Conservation (phyloP, 2,888 invertebrate genomes). For the Tiliacea citrago region DNA sequence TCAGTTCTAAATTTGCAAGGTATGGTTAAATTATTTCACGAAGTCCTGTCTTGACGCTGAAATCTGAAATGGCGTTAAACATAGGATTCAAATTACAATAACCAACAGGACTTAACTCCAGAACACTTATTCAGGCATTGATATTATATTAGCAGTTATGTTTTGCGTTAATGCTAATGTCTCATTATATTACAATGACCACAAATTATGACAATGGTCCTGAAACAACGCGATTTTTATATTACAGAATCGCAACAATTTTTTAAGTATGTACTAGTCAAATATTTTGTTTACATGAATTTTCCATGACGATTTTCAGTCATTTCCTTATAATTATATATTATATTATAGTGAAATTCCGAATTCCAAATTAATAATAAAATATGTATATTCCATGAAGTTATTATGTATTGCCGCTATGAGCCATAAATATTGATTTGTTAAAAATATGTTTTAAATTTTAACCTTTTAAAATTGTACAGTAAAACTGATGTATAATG, state of each 20-base stretch:
- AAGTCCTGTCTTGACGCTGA: too few species aligned
- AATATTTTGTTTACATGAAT: constrained; percentile 25
- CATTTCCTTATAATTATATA: constrained; percentile 40
- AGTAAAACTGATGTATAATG: constrained; percentile 48
- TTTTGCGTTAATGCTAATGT: constrained; percentile 37
- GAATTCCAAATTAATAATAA: constrained; percentile 47
- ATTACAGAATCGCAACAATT: constrained; percentile 40
- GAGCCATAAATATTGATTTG: constrained; percentile 31
- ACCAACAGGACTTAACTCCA: too few species aligned
- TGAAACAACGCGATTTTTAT: constrained; percentile 24
- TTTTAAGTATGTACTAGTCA: constrained; percentile 38
- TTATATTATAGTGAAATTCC: constrained; percentile 29
- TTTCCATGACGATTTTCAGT: constrained; percentile 49
- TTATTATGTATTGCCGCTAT: constrained; percentile 38
- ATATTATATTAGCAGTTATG: constrained; percentile 34
- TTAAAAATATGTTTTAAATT: constrained; percentile 14
- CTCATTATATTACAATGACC: constrained; percentile 31
- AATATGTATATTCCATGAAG: constrained; percentile 50
- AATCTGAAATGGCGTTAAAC: too few species aligned
- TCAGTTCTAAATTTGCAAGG: neutral
- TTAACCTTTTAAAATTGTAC: constrained; percentile 23
- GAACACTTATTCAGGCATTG: constrained; percentile 8
- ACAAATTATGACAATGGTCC: constrained; percentile 47
- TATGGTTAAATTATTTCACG: too few species aligned
- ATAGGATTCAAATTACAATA: too few species aligned